Base-by-base conservation (phyloP, 1,140 invertebrate species). In the Eriocheir sinensis region DNA sequence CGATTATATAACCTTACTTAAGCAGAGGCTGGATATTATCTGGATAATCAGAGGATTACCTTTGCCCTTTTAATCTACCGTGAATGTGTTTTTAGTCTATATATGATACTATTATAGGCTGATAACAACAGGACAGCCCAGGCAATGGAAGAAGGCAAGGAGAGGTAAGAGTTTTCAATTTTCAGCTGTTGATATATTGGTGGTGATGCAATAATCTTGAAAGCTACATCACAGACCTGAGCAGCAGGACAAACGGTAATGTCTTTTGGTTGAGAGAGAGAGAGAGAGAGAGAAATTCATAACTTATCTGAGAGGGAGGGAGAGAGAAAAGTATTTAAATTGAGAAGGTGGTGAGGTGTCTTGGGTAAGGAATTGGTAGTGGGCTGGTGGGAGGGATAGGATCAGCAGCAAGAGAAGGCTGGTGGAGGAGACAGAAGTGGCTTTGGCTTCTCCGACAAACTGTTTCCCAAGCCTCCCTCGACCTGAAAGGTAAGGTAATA, bases 401-500 rank as follows among this genome's bases (percentile, higher is more conserved):
- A 79, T 91, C 38, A 81, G 48, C 81, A 91, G 38, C 44, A 94
- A 72, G 44, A 89, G 93, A 89, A 88, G 93, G 86, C 79, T 93
- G 53, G 85, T 79, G 60, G 94, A 88, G 94, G 85, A 91, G 89
- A 80, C 80, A 91, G 80, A 34, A 94, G 79, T 94, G 89, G 86
- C 90, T 94, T 94, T 94, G 94, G 89, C 94, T 94, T 94, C 94
- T 94, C 94, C 86, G 80, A 91, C 53, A 83, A 94, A 89, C 94
- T 89, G 93, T 94, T 94, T 86, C 94, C 90, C 94, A 94, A 94
- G 94, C 89, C 94, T 94, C 94, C 94, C 83, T 81, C 83, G 94
- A 94, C 90, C 94, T 92, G 94, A 85, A 85, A 90, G 38, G 36
- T 15, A 72, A 30, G 27, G n/a, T 30, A 44, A 8, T 32, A 85